Conservation (phyloP, 92 coral and sea anemone genomes). For the Pocillopora meandrina region DNA sequence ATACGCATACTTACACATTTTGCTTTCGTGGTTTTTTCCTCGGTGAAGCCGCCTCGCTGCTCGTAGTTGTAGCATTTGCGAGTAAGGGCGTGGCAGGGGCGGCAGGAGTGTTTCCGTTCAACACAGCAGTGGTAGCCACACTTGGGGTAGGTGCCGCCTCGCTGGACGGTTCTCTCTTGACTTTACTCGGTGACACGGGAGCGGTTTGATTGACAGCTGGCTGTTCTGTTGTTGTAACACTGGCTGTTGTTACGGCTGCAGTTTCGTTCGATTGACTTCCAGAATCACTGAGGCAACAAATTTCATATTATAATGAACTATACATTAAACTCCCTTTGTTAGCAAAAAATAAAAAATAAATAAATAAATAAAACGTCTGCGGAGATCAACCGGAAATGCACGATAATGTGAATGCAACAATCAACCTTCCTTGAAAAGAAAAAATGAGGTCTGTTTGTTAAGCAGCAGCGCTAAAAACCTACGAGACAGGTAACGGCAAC, state of each 20-base stretch:
- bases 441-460: too few relatives aligned
- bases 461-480: too few relatives aligned
- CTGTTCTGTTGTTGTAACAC: slow-evolving; percentile 60
- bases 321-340: too few relatives aligned
- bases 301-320: neutral
- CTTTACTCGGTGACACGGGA: slow-evolving; percentile 66
- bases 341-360: too few relatives aligned
- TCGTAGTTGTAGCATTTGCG: slow-evolving; percentile 49
- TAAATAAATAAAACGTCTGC: too few relatives aligned
- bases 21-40: slow-evolving; percentile 97
- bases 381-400: too few relatives aligned
- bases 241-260: slow-evolving; percentile 51
- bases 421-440: too few relatives aligned
- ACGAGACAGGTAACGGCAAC: too few relatives aligned
- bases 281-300: slow-evolving; percentile 68
- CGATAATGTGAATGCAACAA: too few relatives aligned
- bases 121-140: slow-evolving; percentile 47
- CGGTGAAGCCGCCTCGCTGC: slow-evolving; percentile 86
- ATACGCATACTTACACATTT: slow-evolving; percentile 85
- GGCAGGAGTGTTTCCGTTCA: slow-evolving; percentile 50
- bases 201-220: slow-evolving; percentile 45
- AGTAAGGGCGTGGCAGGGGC: slow-evolving; percentile 59
- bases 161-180: slow-evolving; percentile 75
- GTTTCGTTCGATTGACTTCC: slow-evolving; percentile 79
- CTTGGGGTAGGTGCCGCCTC: slow-evolving; percentile 66